phyloP scores from a whole-genome alignment of 2,888 invertebrate genomes.

The Schrankia costaestrigalis region DNA sequence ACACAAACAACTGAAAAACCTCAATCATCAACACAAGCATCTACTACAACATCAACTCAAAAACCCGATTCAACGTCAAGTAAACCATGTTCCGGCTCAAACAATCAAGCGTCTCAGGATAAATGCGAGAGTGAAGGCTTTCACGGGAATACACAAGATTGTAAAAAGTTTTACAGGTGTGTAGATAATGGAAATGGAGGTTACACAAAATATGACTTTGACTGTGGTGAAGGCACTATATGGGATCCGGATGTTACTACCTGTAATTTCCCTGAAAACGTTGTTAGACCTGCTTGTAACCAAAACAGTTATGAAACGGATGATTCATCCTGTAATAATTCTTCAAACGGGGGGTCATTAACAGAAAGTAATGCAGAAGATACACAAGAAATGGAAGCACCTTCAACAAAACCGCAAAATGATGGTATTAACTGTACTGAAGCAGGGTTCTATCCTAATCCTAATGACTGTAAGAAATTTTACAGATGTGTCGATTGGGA shows the following conservation, averaged over 20 bases:
- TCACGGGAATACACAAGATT: constrained; percentile 80
- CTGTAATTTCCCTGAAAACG: constrained; percentile 71
- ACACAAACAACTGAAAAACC: constrained; percentile 1
- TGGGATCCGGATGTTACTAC: constrained; percentile 82
- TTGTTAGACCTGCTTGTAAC: constrained; percentile 57
- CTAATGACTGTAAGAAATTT: constrained; percentile 83
- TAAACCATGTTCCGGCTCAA: constrained; percentile 18
- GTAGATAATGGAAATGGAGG: constrained; percentile 82
- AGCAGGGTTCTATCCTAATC: constrained; percentile 82
- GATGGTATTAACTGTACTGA: constrained; percentile 68
- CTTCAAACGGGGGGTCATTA: too few relatives aligned
- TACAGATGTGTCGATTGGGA: constrained; percentile 84
- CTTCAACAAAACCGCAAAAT: constrained; percentile 47
- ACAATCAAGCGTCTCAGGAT: background rate
- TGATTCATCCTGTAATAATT: constrained; percentile 17
- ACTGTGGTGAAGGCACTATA: constrained; percentile 85
- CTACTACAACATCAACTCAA: constrained; percentile 21
- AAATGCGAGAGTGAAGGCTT: constrained; percentile 81
- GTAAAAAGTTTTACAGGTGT: constrained; percentile 85
- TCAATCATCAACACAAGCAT: constrained; percentile 11
- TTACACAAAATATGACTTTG: constrained; percentile 81
- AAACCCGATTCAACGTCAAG: constrained; percentile 25
- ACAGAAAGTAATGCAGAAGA: constrained; percentile 36
- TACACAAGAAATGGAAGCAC: constrained; percentile 20
- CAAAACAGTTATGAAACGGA: constrained; percentile 21